Base-by-base conservation (phyloP, 2,113 vertebrate species). In the Tragulus kanchil region DNA sequence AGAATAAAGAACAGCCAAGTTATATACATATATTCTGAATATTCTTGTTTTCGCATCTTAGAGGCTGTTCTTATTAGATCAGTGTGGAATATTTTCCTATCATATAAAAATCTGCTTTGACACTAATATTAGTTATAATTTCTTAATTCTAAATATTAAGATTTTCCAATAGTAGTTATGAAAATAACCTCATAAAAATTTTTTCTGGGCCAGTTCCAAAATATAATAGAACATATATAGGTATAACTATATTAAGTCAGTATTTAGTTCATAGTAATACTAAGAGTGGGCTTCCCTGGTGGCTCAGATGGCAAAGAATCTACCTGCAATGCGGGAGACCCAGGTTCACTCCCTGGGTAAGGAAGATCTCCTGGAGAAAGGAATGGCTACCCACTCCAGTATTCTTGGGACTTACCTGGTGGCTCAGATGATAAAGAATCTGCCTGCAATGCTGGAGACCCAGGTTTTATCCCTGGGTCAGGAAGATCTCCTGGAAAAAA, bases 231-330 rank as follows among this genome's bases (percentile, higher is more conserved):
- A 5, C 69, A 71, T 92, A 58, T 90, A 67, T 75, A 92, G 26
- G 26, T 90, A 97, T 48, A 94, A 85, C n/a, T 90, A 90, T 92
- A 93, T 86, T 82, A 73, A 83, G 65, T 96, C 81, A 92, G 21
- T 78, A 82, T 83, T 94, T 93, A 95, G 81, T 65, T 28, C 77
- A 64, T 96, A 97, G 94, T 97, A 97, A 89, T 96, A 61, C 75
- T 93, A 78, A 73, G 79, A 81, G 50, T 87, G 42, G 69, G 19
- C 19, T 73, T 45, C 42, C 21, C 45, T 73, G 69, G 42, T 73
- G 42, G 21, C 69, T 73, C 42, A 73, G 25, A 45, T 73, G 69
- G 42, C 25, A 45, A 73, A 73, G 69, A 73, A 73, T 45, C 42
- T 73, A 42, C 69, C 69, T 45, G 42, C 42, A 13, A 21, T 73